These are phyloP conservation scores for Globodera ellingtonae DNA, from an alignment of 1,140 invertebrate genomes.

Conservation along the genomic window DNA sequence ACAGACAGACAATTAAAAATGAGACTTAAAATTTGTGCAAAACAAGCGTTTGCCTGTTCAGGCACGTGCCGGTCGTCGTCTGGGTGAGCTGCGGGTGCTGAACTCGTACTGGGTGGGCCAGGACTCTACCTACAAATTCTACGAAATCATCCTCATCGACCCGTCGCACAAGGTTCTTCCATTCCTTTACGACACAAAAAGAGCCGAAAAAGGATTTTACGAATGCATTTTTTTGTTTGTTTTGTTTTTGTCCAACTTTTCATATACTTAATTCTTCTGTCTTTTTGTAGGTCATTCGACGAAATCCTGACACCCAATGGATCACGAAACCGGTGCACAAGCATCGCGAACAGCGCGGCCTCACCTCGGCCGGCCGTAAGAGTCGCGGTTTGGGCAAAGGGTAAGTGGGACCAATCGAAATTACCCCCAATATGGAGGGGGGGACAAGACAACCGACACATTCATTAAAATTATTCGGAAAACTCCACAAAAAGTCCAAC, in stretches of 20 bases:
- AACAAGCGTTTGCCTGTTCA: conserved; percentile 67
- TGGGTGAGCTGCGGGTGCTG: conserved; percentile 86
- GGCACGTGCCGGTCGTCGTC: conserved; percentile 91
- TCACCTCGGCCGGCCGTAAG: conserved; percentile 91
- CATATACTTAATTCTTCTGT: no score
- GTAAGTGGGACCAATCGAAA: no score
- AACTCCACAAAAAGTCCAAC: no score
- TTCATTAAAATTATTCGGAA: no score
- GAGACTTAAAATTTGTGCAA: background rate
- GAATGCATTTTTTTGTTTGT: no score
- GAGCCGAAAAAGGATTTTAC: no score
- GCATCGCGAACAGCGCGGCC: conserved; percentile 94
- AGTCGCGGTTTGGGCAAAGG: conserved; percentile 94
- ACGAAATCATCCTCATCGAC: conserved; percentile 91
- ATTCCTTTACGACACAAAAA: no score
- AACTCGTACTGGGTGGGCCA: conserved; percentile 99
- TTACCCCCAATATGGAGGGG: no score
- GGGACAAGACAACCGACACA: no score
- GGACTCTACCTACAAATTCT: conserved; percentile 98
- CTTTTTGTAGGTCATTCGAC: conserved; percentile 75
- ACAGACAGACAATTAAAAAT: no score
- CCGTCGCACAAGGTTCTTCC: conserved; percentile 80
- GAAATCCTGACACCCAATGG: conserved; percentile 95
- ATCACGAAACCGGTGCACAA: conserved; percentile 95
- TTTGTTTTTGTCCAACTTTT: no score